A percentile compares a stretch with the other conserved stretches of the same genome.
Evolutionary conservation across 2,797 vertebrate species (phyloP).

Genomic region (Salmo trutta): DNA sequence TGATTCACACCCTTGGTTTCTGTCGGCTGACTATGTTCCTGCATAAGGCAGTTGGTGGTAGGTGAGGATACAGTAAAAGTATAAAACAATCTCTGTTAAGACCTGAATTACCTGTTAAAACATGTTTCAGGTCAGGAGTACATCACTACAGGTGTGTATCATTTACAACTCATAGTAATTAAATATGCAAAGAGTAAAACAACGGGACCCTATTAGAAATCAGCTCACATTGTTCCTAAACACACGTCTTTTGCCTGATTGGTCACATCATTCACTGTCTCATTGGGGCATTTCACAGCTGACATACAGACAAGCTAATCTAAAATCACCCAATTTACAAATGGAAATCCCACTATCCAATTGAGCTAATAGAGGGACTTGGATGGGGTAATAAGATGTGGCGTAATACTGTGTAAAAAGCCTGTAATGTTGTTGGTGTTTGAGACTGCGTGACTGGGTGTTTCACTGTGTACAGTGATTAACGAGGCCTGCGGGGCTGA

Average conservation of each 20-base stretch:
- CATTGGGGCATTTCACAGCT: constrained; percentile 77
- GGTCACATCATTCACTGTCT: constrained; percentile 76
- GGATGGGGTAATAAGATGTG: constrained; percentile 85
- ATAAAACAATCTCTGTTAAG: not conserved
- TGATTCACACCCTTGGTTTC: constrained; percentile 72
- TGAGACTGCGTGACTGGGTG: constrained; percentile 72
- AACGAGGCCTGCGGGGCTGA: constrained; percentile 73
- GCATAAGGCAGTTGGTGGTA: constrained; percentile 68
- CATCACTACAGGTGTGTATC: not conserved
- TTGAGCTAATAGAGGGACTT: constrained; percentile 85
- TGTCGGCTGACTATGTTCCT: constrained; percentile 65
- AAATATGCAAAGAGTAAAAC: not conserved
- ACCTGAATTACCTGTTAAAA: not conserved
- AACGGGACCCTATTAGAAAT: constrained; percentile 32
- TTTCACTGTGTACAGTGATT: constrained; percentile 78
- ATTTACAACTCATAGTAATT: not conserved
- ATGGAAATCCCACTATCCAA: constrained; percentile 85
- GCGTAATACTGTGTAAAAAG: constrained; percentile 84
- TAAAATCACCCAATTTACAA: constrained; percentile 85
- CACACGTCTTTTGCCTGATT: constrained; percentile 51
- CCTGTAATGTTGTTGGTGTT: constrained; percentile 82
- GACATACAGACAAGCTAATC: constrained; percentile 82
- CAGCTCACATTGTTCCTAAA: constrained; percentile 9
- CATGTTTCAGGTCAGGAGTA: constrained; percentile 12
- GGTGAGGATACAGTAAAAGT: constrained; percentile 39